phyloP scores from a whole-genome alignment of 2,113 vertebrate species.

The Tyto alba region DNA sequence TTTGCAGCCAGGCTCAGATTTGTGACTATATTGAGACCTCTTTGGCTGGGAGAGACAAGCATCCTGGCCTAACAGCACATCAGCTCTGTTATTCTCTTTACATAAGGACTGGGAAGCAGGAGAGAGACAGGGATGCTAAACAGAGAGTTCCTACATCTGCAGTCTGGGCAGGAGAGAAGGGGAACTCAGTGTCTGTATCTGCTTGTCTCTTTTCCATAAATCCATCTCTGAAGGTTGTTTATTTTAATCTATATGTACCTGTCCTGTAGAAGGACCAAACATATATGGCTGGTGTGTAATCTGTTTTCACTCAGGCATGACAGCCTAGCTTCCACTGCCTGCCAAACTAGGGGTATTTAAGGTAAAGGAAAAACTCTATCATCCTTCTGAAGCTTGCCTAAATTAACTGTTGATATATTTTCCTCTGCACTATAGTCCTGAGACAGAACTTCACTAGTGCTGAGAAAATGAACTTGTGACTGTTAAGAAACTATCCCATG shows the following conservation, averaged over 20 bases:
- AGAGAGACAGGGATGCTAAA: neutral
- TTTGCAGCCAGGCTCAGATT: neutral
- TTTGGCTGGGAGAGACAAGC: neutral
- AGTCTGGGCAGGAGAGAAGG: neutral
- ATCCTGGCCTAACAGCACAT: neutral
- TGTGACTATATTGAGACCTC: neutral
- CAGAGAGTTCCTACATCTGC: neutral
- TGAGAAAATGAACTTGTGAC: neutral
- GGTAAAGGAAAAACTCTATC: neutral
- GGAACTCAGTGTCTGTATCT: neutral
- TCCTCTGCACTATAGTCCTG: neutral
- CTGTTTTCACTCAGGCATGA: neutral
- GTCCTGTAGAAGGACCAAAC: neutral
- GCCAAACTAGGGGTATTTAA: neutral
- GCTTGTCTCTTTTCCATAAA: neutral
- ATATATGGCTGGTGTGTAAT: neutral
- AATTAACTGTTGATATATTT: neutral
- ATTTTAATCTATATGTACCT: neutral
- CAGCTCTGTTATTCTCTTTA: neutral
- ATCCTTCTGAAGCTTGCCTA: neutral
- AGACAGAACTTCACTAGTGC: neutral
- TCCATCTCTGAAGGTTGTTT: neutral
- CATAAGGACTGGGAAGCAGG: neutral
- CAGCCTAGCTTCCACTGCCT: neutral
- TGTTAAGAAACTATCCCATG: neutral